Conservation (phyloP, 2,113 vertebrate genomes). For the Dicentrarchus labrax region DNA sequence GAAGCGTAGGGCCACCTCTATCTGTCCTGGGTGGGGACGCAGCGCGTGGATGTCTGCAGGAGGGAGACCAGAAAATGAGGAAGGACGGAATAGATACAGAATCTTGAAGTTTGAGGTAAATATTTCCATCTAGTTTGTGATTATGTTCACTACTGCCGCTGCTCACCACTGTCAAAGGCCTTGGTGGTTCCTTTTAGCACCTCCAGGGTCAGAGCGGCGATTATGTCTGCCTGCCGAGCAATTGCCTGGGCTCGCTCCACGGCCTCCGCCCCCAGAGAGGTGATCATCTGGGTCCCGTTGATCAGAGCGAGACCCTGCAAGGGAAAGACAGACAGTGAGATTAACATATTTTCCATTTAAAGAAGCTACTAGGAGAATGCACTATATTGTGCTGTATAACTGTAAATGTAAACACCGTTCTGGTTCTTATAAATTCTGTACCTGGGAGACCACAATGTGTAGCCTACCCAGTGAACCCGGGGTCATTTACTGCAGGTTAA, state of each 20-base stretch:
- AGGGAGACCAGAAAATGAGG: conserved; percentile 17
- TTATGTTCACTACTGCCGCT: background rate
- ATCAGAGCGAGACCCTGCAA: conserved; percentile 95
- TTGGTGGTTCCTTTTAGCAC: conserved; percentile 98
- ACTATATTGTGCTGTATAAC: background rate
- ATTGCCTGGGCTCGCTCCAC: conserved; percentile 94
- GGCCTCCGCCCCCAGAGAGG: conserved; percentile 95
- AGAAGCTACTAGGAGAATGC: background rate
- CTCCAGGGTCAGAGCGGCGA: conserved; percentile 95
- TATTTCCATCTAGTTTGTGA: background rate
- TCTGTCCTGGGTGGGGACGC: conserved; percentile 94
- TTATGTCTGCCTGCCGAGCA: conserved; percentile 94
- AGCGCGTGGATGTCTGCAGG: conserved; percentile 92
- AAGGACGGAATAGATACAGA: background rate
- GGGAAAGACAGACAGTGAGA: background rate
- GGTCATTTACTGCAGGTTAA: conserved; percentile 31
- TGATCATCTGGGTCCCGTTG: conserved; percentile 99
- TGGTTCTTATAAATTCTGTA: background rate
- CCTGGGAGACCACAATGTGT: background rate
- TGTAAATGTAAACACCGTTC: background rate
- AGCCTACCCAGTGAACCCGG: conserved; percentile 23
- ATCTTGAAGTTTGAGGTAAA: background rate
- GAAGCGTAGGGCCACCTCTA: conserved; percentile 94
- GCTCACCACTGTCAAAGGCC: conserved; percentile 96
- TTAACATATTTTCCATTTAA: background rate